phyloP scores from a whole-genome alignment of 2,888 invertebrate genomes.

The Trissonchulus latispiculum region DNA sequence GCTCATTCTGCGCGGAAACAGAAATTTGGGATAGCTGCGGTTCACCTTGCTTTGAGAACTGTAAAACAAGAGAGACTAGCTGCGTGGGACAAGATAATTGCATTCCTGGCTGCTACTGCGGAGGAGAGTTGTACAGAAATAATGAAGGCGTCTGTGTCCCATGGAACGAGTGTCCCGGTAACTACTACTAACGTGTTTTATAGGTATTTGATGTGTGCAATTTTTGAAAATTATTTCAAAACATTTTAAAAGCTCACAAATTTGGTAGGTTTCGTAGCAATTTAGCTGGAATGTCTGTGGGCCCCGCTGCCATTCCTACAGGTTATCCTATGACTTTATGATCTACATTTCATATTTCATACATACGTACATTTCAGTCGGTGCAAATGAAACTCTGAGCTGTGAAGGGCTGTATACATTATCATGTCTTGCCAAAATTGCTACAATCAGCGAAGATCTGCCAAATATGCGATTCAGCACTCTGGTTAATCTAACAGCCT shows the following conservation, averaged over 20 bases:
- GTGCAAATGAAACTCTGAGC: neutral
- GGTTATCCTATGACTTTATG: too few species aligned
- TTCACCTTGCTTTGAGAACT: neutral
- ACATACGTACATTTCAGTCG: too few species aligned
- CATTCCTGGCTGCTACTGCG: neutral
- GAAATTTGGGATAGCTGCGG: neutral
- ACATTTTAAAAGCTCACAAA: too few species aligned
- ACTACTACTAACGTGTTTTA: too few species aligned
- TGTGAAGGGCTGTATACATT: neutral
- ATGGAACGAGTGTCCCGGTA: neutral
- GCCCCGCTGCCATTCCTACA: too few species aligned
- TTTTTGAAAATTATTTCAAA: too few species aligned
- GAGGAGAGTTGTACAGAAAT: neutral
- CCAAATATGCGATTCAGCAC: neutral
- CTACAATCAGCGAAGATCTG: neutral
- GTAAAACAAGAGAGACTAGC: neutral
- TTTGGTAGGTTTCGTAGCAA: too few species aligned
- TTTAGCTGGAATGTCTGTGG: too few species aligned
- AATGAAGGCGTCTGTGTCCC: neutral
- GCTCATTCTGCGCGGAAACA: neutral
- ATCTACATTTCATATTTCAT: too few species aligned
- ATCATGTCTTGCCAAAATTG: neutral
- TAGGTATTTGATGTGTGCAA: too few species aligned
- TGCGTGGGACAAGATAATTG: neutral
- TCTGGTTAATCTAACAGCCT: neutral